Conservation (phyloP, 2,113 vertebrate species). For the Motacilla tschutschensis region DNA sequence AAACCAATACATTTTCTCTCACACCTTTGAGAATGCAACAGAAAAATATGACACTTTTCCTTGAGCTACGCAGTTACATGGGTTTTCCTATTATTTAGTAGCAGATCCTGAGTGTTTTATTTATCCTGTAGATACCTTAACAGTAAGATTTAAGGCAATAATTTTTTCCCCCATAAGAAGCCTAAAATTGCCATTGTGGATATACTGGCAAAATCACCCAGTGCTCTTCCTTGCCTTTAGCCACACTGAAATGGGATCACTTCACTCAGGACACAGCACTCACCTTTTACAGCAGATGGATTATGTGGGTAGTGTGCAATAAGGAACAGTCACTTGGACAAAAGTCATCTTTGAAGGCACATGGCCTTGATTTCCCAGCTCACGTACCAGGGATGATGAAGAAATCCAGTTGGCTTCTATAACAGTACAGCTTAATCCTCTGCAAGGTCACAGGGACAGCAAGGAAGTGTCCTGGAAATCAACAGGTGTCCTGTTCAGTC, state of each 20-base stretch:
- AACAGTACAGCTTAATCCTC: neutral
- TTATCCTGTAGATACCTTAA: neutral
- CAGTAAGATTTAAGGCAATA: neutral
- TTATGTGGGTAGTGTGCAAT: neutral
- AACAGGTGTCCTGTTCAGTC: neutral
- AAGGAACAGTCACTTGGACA: rapidly evolving
- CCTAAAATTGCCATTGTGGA: neutral
- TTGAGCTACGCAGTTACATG: neutral
- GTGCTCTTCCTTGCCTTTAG: neutral
- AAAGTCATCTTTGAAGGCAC: neutral
- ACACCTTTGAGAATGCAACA: neutral
- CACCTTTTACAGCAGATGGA: neutral
- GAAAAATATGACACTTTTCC: neutral
- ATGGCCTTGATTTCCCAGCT: neutral
- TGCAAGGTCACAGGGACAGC: neutral
- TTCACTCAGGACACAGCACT: neutral
- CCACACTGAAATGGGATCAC: neutral
- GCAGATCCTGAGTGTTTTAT: neutral
- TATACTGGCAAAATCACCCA: neutral
- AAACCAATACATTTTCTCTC: neutral
- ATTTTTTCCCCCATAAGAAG: neutral
- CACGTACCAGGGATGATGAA: rapidly evolving
- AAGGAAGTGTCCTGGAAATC: neutral
- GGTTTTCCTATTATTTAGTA: neutral
- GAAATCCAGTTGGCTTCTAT: neutral